A percentile compares a stretch with the other conserved stretches of the same genome.
Conservation (phyloP, 2,888 invertebrate genomes). For the Melieria picta region DNA sequence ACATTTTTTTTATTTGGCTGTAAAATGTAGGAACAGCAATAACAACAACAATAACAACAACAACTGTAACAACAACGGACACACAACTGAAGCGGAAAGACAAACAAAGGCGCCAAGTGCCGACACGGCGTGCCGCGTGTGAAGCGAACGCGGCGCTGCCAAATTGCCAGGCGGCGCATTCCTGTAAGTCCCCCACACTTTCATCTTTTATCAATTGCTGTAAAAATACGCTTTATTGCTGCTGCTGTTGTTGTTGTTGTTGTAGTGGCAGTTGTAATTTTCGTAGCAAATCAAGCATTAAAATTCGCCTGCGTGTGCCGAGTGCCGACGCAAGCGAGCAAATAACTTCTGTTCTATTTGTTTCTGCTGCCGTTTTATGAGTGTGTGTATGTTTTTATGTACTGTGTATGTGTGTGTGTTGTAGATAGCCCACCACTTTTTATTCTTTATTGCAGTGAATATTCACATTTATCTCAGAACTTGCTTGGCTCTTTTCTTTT, state of each 20-base stretch:
- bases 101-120: no score
- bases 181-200: no score
- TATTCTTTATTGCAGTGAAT: no score
- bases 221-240: background rate
- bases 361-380: no score
- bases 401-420: no score
- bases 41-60: background rate
- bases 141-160: background rate
- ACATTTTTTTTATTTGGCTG: background rate
- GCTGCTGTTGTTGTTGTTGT: background rate
- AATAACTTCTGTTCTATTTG: no score
- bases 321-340: no score
- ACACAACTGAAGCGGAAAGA: background rate
- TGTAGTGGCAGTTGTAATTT: background rate
- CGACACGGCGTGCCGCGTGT: background rate
- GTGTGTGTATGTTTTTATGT: no score
- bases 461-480: no score
- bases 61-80: background rate
- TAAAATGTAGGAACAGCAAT: background rate
- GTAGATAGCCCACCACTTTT: no score
- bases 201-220: background rate
- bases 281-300: constrained; percentile 12
- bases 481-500: no score
- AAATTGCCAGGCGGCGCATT: background rate
- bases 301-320: background rate